phyloP scores from a whole-genome alignment of 2,797 vertebrate species.

The Macroramphosus scolopax region DNA sequence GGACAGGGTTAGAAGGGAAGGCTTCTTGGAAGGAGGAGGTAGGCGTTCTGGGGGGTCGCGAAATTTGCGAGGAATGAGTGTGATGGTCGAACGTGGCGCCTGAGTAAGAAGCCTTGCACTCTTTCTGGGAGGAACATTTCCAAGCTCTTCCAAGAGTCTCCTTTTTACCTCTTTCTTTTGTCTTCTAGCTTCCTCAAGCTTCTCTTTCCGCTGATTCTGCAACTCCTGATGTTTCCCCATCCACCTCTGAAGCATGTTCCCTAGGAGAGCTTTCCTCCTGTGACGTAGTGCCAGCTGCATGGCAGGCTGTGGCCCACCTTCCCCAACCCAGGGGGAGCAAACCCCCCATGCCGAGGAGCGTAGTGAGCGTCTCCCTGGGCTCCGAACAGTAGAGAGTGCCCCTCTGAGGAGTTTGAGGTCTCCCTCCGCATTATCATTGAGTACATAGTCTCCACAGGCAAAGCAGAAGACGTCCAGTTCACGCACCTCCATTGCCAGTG shows the following conservation, averaged over 20 bases:
- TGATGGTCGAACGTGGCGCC: slow-evolving; percentile 79
- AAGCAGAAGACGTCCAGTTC: slow-evolving; percentile 97
- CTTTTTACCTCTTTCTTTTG: slow-evolving; percentile 91
- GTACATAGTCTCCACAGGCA: slow-evolving; percentile 93
- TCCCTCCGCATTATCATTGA: slow-evolving; percentile 96
- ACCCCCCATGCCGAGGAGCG: slow-evolving; percentile 83
- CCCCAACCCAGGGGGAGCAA: slow-evolving; percentile 69
- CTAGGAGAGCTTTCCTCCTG: slow-evolving; percentile 87
- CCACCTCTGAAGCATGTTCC: slow-evolving; percentile 83
- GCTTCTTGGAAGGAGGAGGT: slow-evolving; percentile 68
- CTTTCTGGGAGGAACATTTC: slow-evolving; percentile 90
- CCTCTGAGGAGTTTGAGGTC: slow-evolving; percentile 94
- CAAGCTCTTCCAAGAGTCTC: slow-evolving; percentile 90
- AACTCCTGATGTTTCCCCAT: slow-evolving; percentile 80
- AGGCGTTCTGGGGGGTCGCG: slow-evolving; percentile 81
- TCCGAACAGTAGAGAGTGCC: slow-evolving; percentile 87
- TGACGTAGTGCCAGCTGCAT: slow-evolving; percentile 91
- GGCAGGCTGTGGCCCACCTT: slow-evolving; percentile 76
- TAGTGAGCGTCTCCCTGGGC: slow-evolving; percentile 84
- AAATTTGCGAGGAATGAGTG: slow-evolving; percentile 85
- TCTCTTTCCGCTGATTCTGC: slow-evolving; percentile 78
- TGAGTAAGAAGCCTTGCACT: slow-evolving; percentile 92
- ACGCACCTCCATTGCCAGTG: slow-evolving; percentile 94
- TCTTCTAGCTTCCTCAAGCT: slow-evolving; percentile 83
- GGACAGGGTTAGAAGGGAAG: slow-evolving; percentile 65